Percentiles rank a stretch among this genome's conserved stretches.
phyloP scores from a whole-genome alignment of 2,888 invertebrate species.

The Acanthosoma haemorrhoidale region DNA sequence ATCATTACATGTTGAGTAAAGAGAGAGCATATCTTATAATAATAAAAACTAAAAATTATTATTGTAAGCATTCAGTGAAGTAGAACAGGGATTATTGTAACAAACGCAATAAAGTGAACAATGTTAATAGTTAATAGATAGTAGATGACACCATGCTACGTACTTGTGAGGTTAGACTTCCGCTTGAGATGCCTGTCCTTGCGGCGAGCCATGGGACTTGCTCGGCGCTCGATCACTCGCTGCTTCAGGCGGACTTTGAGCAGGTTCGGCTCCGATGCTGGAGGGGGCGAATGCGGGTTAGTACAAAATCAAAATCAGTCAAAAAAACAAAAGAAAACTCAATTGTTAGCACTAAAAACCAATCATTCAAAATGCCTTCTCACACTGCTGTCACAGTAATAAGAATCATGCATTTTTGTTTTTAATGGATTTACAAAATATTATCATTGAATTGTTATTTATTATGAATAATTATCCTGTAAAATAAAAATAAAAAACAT shows the following conservation, averaged over 20 bases:
- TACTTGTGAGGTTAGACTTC: conserved; percentile 54
- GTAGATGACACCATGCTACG: conserved; percentile 26
- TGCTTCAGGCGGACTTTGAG: conserved; percentile 88
- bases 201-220: conserved; percentile 80
- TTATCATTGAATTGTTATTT: too few relatives aligned
- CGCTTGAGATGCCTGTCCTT: conserved; percentile 73
- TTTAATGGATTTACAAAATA: background rate
- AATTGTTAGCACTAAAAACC: conserved; percentile 30
- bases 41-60: background rate
- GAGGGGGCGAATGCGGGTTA: conserved; percentile 43
- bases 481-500: too few relatives aligned
- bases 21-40: background rate
- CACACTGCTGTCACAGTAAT: background rate
- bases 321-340: conserved; percentile 10
- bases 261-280: conserved; percentile 96
- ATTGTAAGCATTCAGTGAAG: background rate
- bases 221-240: conserved; percentile 90
- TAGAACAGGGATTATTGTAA: background rate
- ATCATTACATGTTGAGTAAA: too few relatives aligned
- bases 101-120: too few relatives aligned
- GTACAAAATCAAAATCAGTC: conserved; percentile 17
- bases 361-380: background rate
- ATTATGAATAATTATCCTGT: too few relatives aligned
- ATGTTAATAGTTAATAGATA: too few relatives aligned
- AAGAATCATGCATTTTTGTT: background rate